Conservation (phyloP, 2,888 invertebrate species). For the Gandaritis pyraliata region DNA sequence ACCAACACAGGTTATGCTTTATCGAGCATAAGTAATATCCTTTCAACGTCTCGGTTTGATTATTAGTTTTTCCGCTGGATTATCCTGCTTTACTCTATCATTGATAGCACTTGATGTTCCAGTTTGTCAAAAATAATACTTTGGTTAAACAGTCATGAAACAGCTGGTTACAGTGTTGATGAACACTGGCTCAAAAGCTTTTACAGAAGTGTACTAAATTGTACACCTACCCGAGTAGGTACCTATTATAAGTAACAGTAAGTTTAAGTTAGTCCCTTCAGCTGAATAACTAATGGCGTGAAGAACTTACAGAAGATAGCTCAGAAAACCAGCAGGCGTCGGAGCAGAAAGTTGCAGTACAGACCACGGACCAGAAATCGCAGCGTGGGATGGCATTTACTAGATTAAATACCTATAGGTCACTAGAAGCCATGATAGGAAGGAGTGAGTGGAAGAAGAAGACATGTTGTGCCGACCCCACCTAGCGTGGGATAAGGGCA, state of each 20-base stretch:
- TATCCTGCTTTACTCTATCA: too few relatives aligned
- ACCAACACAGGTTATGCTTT: background rate
- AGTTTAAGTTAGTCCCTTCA: background rate
- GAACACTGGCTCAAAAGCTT: constrained; percentile 29
- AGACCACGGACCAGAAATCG: background rate
- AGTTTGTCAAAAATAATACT: background rate
- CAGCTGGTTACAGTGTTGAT: background rate
- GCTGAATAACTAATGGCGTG: constrained; percentile 31
- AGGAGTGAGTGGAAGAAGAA: too few relatives aligned
- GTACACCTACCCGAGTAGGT: constrained; percentile 2
- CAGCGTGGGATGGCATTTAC: background rate
- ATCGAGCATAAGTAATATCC: background rate
- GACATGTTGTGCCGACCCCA: too few relatives aligned
- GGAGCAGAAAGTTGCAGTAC: background rate
- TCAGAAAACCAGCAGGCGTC: background rate
- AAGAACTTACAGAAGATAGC: background rate
- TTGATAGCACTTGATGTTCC: too few relatives aligned
- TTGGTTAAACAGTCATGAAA: background rate
- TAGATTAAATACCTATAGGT: background rate
- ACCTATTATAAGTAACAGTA: constrained; percentile 17
- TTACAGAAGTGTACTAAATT: constrained; percentile 16
- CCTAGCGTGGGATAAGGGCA: too few relatives aligned
- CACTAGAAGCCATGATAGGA: background rate
- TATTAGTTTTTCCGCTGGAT: too few relatives aligned
- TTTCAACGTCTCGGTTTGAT: background rate